phyloP scores from a whole-genome alignment of 2,888 invertebrate species.

The Agrypnus murinus region DNA sequence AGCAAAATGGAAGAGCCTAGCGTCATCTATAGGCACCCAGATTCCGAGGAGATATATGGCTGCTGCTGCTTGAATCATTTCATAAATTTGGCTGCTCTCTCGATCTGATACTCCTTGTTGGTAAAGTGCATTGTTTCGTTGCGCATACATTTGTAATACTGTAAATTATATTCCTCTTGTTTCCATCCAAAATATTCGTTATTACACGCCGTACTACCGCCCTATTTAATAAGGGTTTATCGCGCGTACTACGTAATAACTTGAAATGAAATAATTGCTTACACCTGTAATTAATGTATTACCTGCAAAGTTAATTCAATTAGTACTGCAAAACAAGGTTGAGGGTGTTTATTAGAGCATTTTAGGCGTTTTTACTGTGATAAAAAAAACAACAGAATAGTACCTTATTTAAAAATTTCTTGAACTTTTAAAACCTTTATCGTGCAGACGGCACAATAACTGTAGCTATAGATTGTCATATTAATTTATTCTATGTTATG shows the following conservation, averaged over 20 bases:
- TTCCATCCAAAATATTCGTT: conserved; percentile 27
- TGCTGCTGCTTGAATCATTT: conserved; percentile 63
- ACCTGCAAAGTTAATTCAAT: no score
- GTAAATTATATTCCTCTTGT: conserved; percentile 36
- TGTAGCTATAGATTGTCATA: no score
- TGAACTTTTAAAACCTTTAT: no score
- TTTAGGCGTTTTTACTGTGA: no score
- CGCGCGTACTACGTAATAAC: conserved; percentile 4
- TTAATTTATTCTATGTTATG: no score
- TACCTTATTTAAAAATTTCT: no score
- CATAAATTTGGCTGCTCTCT: conserved; percentile 61
- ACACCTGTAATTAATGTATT: background rate
- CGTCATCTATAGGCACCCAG: conserved; percentile 63
- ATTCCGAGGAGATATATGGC: conserved; percentile 64
- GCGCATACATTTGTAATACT: conserved; percentile 49
- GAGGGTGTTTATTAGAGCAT: no score
- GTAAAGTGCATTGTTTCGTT: conserved; percentile 52
- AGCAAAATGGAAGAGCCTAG: conserved; percentile 66
- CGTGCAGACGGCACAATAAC: no score
- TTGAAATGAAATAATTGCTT: conserved; percentile 10
- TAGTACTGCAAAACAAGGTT: no score
- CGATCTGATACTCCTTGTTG: conserved; percentile 51
- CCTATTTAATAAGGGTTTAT: conserved; percentile 29
- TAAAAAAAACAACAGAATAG: no score
- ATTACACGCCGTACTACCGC: conserved; percentile 16